Conservation (phyloP, 2,888 invertebrate species). For the Tiliacea aurago region DNA sequence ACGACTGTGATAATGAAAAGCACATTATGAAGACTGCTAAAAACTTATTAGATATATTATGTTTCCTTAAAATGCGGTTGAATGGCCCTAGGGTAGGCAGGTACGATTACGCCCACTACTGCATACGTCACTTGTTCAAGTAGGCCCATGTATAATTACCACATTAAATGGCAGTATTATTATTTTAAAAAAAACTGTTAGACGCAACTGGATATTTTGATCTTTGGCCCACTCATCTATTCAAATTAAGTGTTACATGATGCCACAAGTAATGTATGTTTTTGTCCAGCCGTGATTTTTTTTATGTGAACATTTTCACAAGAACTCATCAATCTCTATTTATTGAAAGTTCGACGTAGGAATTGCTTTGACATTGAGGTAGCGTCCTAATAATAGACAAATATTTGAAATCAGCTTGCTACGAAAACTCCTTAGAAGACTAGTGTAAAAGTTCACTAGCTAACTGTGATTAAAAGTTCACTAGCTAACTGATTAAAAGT, state of each 20-base stretch:
- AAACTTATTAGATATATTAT: conserved; percentile 33
- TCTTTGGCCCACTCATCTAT: conserved; percentile 47
- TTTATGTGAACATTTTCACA: conserved; percentile 31
- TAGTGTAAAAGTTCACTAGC: background rate
- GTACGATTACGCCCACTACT: conserved; percentile 10
- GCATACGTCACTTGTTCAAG: conserved; percentile 16
- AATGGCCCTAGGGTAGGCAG: conserved; percentile 44
- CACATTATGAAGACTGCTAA: conserved; percentile 56
- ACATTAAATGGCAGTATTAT: conserved; percentile 16
- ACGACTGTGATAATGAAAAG: conserved; percentile 65
- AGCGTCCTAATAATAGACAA: conserved; percentile 9
- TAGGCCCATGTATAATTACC: conserved; percentile 5
- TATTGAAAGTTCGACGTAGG: conserved; percentile 31
- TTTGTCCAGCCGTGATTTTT: conserved; percentile 39
- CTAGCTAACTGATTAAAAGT: too few species aligned
- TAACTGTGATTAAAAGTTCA: background rate
- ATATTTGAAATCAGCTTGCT: background rate
- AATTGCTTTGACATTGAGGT: conserved; percentile 47
- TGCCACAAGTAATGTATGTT: conserved; percentile 54
- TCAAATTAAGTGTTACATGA: conserved; percentile 49
- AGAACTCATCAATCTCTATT: conserved; percentile 50
- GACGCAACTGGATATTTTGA: conserved; percentile 42
- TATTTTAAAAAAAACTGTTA: conserved; percentile 16
- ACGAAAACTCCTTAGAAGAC: background rate
- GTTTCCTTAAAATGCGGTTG: conserved; percentile 39